Evolutionary conservation across 2,888 invertebrate species (phyloP), one percentile per base, ranked within the genome.

Genomic region (Drosophila pseudotalamancana): DNA sequence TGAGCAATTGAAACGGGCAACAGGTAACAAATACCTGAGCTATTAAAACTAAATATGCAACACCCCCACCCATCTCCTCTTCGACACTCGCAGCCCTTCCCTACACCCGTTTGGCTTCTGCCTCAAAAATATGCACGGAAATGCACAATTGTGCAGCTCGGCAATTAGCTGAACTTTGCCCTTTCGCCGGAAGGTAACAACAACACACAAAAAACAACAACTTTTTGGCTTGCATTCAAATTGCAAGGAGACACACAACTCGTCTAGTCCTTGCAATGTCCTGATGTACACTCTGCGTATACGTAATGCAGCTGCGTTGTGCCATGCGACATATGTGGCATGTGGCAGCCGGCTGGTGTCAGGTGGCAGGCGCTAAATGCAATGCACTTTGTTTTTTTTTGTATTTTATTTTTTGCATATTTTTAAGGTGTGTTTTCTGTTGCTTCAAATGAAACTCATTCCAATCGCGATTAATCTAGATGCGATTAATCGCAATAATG

Each of bases 91-190:
- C n/a, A 27, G 46, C 51, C 50, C 51, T 6, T n/a, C 29, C 19
- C 29, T 1, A 29, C n/a, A 9, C 9, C 19, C 12, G 0, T 1
- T 9, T 11, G 4, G 16, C 32, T 21, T 8, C 50, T 23, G 43
- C 48, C 56, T 59, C 66, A 68, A 87, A 88, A 90, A 90, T 90
- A 89, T 89, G 87, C 82, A 88, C 88, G 89, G 89, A 89, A 90
- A 86, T 90, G 89, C 90, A 90, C 89, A 89, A 89, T 89, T 89
- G 89, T 89, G 89, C 89, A 89, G 77, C 87, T 87, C 82, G 77
- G 71, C 89, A 89, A 89, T 89, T 89, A 90, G 89, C 79, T 81
- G 83, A 74, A 87, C 49, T 67, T 80, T 56, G 62, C 56, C 76
- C 70, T 59, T 68, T 48, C 55, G 32, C 80, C 73, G 87, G 84